Evolutionary conservation across 2,797 vertebrate species (phyloP), one percentile per base, ranked within the genome.

Genomic region (Euthynnus affinis): DNA sequence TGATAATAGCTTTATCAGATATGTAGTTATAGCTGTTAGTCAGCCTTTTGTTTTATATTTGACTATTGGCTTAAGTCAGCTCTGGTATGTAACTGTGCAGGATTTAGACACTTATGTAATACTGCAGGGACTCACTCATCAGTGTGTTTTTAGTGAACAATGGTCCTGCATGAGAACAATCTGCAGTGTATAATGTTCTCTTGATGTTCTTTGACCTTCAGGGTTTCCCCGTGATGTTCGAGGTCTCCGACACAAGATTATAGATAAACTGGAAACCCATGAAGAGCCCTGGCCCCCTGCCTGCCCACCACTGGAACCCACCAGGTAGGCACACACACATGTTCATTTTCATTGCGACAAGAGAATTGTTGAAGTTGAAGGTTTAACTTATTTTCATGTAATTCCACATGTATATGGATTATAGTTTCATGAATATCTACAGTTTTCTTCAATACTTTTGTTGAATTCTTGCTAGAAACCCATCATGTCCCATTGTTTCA

Each of bases 211-310:
- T 63, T 83, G 10, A 78, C 67, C 74, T 52, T 34, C 89, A 98
- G 96, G 60, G 68, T 89, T 92, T 32, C 53, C 76, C 0, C 91
- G 89, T 37, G 91, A 93, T 0, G 62, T 95, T 0, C 71, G 42
- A 34, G 74, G 70, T 0, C 89, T 97, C 67, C 96, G 96, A 13
- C 95, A 91, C 1, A 78, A 25, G 49, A 93, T 98, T 74, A 95
- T 98, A 53, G 85, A 95, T 51, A 86, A 83, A 32, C 87, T 99
- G n/a, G 97, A 98, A 89, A 91, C 77, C 23, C 96, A 97, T 15
- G 66, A 55, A 58, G 93, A 95, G 0, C 81, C 87, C 0, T 97
- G 96, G 96, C 97, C 97, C 0, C 93, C 95, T 0, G 93, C 94
- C 48, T 95, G 94, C 58, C 95, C 95, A 12, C 94, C 95, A 8